These are phyloP conservation scores for Daubentonia madagascariensis DNA, from an alignment of 2,113 vertebrate genomes.

Conservation along the genomic window DNA sequence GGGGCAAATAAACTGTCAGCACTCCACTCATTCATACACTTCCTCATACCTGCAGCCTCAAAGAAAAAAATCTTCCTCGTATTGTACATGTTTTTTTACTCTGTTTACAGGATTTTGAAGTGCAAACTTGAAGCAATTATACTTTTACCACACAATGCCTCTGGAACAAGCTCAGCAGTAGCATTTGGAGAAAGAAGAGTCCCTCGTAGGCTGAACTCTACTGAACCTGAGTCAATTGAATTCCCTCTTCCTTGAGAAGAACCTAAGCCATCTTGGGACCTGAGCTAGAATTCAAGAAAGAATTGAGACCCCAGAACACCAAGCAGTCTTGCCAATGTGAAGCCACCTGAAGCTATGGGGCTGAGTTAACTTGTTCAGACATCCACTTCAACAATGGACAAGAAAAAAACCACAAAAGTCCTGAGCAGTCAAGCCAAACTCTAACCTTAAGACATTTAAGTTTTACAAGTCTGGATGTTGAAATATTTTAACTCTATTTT, in stretches of 20 bases:
- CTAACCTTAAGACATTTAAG: background rate
- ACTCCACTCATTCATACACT: background rate
- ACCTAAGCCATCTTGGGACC: background rate
- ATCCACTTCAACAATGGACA: accelerated
- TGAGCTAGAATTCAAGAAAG: background rate
- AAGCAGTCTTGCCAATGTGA: too few relatives aligned
- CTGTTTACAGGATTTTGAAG: background rate
- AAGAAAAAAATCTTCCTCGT: background rate
- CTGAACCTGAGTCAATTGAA: background rate
- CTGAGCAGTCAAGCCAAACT: background rate
- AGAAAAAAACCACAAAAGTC: too few relatives aligned
- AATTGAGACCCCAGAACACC: background rate
- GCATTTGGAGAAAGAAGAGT: background rate
- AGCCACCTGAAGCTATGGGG: too few relatives aligned
- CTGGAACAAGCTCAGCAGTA: background rate
- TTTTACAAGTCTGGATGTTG: background rate
- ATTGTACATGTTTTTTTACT: background rate
- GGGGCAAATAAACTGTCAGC: accelerated
- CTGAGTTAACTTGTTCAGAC: background rate
- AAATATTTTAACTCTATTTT: background rate
- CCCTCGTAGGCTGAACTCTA: background rate
- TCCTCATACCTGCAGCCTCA: too few relatives aligned
- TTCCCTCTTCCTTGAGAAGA: background rate
- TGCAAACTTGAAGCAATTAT: background rate
- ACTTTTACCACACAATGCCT: background rate